Conservation (phyloP, 2,113 vertebrate genomes). For the Marmota flaviventris region DNA sequence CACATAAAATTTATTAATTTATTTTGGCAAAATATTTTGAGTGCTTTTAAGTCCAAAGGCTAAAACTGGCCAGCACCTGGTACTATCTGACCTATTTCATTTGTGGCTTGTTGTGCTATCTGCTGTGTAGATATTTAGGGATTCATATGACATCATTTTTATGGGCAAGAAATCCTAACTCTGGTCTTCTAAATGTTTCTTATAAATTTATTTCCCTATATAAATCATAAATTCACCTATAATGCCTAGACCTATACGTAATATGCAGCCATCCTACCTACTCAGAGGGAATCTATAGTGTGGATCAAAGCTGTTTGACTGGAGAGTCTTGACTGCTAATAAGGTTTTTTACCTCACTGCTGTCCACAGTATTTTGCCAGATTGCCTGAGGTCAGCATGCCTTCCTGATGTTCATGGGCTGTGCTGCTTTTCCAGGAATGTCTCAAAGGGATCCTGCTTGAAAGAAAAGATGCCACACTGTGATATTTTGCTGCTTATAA, state of each 20-base stretch:
- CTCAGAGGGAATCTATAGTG: not conserved
- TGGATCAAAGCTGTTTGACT: slow-evolving; percentile 11
- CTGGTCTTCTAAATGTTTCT: slow-evolving; percentile 53
- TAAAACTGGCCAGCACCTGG: not conserved
- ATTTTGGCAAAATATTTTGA: slow-evolving; percentile 51
- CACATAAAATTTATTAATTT: slow-evolving; percentile 6
- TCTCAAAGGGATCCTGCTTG: slow-evolving; percentile 54
- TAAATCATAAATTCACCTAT: slow-evolving; percentile 26
- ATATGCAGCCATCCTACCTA: not conserved
- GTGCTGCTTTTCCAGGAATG: slow-evolving; percentile 53
- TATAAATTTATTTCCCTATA: slow-evolving; percentile 25
- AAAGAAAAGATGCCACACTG: slow-evolving; percentile 39
- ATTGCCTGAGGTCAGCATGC: slow-evolving; percentile 26
- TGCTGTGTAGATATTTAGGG: not conserved
- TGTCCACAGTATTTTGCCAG: not conserved
- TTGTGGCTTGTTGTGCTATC: not conserved
- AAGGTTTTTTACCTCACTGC: not conserved
- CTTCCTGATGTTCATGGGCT: not conserved
- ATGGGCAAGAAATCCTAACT: not conserved
- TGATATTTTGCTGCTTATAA: slow-evolving; percentile 26
- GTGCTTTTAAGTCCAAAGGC: slow-evolving; percentile 8
- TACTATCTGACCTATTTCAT: slow-evolving; percentile 14
- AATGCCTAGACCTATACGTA: not conserved
- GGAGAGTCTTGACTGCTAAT: not conserved
- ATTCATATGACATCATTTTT: not conserved